Percentiles rank a stretch among this genome's conserved stretches.
Conservation (phyloP, 2,113 vertebrate genomes). For the Cisticola juncidis region DNA sequence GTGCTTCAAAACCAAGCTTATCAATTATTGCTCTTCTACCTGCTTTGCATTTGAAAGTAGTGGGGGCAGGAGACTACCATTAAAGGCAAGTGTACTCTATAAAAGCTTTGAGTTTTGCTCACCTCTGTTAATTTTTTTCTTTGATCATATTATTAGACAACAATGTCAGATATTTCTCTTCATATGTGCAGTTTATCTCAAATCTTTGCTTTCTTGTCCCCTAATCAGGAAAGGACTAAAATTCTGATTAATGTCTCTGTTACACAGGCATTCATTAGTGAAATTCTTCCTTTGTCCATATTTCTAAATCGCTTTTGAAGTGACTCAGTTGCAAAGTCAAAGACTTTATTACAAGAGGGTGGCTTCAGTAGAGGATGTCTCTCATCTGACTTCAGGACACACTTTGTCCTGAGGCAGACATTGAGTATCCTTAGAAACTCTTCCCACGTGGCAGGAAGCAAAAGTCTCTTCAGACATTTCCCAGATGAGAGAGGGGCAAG, state of each 20-base stretch:
- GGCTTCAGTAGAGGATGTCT: background rate
- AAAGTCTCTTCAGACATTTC: background rate
- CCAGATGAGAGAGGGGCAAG: background rate
- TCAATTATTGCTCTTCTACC: background rate
- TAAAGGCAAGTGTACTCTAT: background rate
- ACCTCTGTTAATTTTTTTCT: background rate
- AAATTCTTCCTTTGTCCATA: slow-evolving; percentile 30
- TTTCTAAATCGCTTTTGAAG: slow-evolving; percentile 15
- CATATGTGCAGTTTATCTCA: slow-evolving; percentile 19
- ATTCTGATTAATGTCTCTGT: slow-evolving; percentile 31
- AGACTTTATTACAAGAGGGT: background rate
- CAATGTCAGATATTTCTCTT: slow-evolving; percentile 1
- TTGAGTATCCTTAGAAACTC: background rate
- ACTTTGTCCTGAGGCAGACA: background rate
- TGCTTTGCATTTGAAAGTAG: background rate
- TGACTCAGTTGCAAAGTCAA: background rate
- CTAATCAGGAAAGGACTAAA: background rate
- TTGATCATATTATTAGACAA: slow-evolving; percentile 22
- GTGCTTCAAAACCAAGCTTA: background rate
- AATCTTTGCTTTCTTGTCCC: background rate
- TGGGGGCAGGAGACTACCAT: background rate
- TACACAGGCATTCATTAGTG: background rate
- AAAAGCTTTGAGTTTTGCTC: background rate
- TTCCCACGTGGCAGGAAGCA: background rate
- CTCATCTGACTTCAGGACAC: background rate